Base-by-base conservation (phyloP, 2,888 invertebrate species). In the Seladonia tumulorum region DNA sequence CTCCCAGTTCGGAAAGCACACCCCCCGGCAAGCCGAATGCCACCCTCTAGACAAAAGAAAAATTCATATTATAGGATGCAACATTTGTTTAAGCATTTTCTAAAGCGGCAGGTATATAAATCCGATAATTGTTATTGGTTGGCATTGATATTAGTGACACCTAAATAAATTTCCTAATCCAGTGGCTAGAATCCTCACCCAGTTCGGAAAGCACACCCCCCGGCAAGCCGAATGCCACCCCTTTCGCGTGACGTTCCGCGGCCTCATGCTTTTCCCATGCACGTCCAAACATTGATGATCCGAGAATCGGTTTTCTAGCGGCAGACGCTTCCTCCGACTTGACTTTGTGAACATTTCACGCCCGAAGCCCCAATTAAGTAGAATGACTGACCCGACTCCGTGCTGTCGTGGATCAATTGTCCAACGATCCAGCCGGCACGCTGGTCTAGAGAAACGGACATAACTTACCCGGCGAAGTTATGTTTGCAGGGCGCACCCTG, bases 401-500 rank as follows among this genome's bases (percentile, higher is more conserved):
- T 16, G 72, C 22, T 63, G 72, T 75, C 42, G 91, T 25, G 77
- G 75, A 90, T 86, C 39, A 88, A 90, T 87, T 81, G 90, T 75
- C 91, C 42, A 66, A 7, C 10, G 12, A 72, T 12, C 45, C 45
- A 47, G 60, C 39, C 14, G 0, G 29, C 42, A 42, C 12, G 39
- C 42, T 42, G 72, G 18, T 35, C 71, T 45, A 42, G 14, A n/a
- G 12, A n/a, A 60, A n/a, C 35, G 83, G 93, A 91, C 93, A 92
- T 90, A 83, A 93, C 88, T 92, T 93, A 81, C 73, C 57, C 90
- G 75, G 87, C 82, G 77, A 83, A 82, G 83, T 77, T 76, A 90
- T 92, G 90, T 93, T 90, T 91, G 89, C 91, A 90, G 93, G 94
- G 93, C 92, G 91, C 93, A 93, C 92, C 93, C 91, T 84, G 89